phyloP scores from a whole-genome alignment of 2,888 invertebrate genomes.

The Neoaliturus tenellus region DNA sequence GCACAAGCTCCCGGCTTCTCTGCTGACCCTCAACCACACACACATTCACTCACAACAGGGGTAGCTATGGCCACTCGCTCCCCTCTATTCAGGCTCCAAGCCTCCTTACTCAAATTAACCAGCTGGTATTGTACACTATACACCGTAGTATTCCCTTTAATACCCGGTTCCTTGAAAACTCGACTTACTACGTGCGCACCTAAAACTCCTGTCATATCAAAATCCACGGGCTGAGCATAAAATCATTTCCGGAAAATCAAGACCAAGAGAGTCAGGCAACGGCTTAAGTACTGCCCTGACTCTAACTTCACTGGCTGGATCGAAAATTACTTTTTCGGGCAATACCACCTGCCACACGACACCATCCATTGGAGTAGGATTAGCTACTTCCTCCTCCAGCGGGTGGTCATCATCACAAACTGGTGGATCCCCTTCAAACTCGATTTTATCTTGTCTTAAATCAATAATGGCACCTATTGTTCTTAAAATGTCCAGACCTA shows the following conservation, averaged over 20 bases:
- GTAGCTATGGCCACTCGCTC: slow-evolving; percentile 37
- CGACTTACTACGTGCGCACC: not conserved
- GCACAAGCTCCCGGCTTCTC: not conserved
- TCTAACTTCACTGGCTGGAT: not conserved
- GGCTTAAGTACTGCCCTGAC: slow-evolving; percentile 18
- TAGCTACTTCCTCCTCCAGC: slow-evolving; percentile 7
- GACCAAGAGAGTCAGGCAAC: not conserved
- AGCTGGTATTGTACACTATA: not conserved
- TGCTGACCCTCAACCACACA: not conserved
- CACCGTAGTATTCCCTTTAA: not conserved
- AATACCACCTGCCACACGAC: not conserved
- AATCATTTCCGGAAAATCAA: not conserved
- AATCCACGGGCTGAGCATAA: not conserved
- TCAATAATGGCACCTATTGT: not conserved
- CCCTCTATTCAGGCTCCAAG: not conserved
- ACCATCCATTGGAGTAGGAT: not conserved
- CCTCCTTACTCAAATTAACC: slow-evolving; percentile 6
- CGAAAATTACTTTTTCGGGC: not conserved
- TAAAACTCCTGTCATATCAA: not conserved
- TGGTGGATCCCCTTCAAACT: not conserved
- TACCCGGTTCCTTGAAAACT: slow-evolving; percentile 14
- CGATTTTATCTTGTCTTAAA: not conserved
- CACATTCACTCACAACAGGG: not conserved
- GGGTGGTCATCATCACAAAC: not conserved
- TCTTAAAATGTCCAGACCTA: slow-evolving; percentile 28